Evolutionary conservation across 1,140 invertebrate genomes (phyloP).

Genomic region (Dendroctonus ponderosae): DNA sequence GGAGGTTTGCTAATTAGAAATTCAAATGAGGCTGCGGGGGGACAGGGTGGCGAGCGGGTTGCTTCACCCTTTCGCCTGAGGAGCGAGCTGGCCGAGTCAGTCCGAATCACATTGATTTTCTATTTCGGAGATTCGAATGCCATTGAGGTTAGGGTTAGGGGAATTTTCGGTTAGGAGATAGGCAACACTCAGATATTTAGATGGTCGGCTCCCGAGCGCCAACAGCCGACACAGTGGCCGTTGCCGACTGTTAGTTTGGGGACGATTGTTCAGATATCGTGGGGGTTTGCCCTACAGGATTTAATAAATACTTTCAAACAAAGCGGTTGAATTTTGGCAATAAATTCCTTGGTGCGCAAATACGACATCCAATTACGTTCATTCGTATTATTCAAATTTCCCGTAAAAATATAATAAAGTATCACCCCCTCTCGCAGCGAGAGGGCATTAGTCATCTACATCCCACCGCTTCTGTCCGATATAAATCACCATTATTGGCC

Average conservation of each 20-base stretch:
- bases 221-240: no score
- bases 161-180: no score
- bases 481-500: constrained; percentile 37
- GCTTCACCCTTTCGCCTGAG: constrained; percentile 53
- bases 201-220: no score
- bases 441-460: constrained; percentile 34
- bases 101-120: constrained; percentile 51
- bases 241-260: no score
- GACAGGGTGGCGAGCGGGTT: constrained; percentile 35
- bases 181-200: no score
- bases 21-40: constrained; percentile 77
- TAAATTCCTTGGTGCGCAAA: constrained; percentile 23
- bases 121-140: constrained; percentile 34
- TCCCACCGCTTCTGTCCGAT: constrained; percentile 29
- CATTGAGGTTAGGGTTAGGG: no score
- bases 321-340: constrained; percentile 15
- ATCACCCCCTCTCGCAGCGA: constrained; percentile 27
- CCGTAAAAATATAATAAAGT: constrained; percentile 38
- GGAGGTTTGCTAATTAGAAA: constrained; percentile 88
- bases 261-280: no score
- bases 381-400: constrained; percentile 34
- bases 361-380: constrained; percentile 35
- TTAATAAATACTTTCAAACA: neutral
- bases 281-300: no score
- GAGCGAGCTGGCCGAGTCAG: constrained; percentile 40